Evolutionary conservation across 2,888 invertebrate genomes (phyloP), one percentile per base, ranked within the genome.

Genomic region (Folsomia manolachei): DNA sequence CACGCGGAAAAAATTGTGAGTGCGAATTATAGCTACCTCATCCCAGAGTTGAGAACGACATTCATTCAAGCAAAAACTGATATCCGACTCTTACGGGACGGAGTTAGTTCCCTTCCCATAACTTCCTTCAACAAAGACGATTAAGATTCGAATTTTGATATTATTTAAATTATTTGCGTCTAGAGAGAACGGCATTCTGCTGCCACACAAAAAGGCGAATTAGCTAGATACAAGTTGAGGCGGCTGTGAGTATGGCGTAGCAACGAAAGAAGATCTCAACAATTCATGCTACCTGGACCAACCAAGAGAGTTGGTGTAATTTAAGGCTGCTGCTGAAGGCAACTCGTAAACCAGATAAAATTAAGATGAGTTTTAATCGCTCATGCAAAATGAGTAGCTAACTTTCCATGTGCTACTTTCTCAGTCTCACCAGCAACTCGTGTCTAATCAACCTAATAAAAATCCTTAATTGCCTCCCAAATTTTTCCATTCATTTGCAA

Each of bases 151-250:
- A 27, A 63, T 63, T 26, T 19, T 7, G 21, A 56, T 18, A 19
- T 26, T 63, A 63, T 63, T 63, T 63, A 63, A 63, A 63, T 27
- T 63, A 26, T 19, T 24, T 26, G 2, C 63, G 2, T n/a, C 25
- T 7, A 7, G 21, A 14, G 39, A 39, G 39, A 39, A 39, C 4
- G 39, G 4, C 39, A 14, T 39, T 39, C 7, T 39, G 39, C 39
- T 39, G 4, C 14, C n/a, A n/a, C n/a, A n/a, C 7, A 39, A 39
- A 39, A 14, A 4, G 4, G 7, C 14, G 39, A 39, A 39, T 9
- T 14, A 39, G 4, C 39, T 39, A 9, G 39, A 39, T 39, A 39
- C 39, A 39, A 39, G 14, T 4, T 39, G 14, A 14, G 39, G 7
- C 14, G 39, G 14, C 39, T 39, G 14, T 39, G n/a, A n/a, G n/a